Conservation (phyloP, 2,113 vertebrate species). For the Podarcis cretensis region DNA sequence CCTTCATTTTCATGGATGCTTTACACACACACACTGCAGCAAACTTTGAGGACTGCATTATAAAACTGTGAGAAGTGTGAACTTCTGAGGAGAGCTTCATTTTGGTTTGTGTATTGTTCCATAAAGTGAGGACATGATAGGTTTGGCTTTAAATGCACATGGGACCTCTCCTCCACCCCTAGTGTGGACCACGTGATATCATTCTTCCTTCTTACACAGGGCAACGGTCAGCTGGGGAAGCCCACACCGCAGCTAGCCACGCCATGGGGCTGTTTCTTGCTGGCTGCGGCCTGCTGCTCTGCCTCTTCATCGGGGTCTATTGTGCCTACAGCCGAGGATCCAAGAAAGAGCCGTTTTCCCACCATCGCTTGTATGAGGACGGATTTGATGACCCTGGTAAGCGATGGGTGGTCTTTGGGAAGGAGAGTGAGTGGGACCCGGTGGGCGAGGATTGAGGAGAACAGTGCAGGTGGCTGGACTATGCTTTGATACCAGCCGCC, state of each 20-base stretch:
- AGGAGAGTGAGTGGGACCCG: neutral
- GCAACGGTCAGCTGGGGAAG: neutral
- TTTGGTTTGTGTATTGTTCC: too few species aligned
- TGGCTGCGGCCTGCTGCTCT: constrained; percentile 33
- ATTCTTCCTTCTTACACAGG: neutral
- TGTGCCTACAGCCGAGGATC: constrained; percentile 38
- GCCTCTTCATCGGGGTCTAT: constrained; percentile 42
- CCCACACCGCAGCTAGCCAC: neutral
- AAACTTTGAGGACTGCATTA: too few species aligned
- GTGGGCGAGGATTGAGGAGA: neutral
- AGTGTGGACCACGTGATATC: neutral
- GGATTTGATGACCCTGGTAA: constrained; percentile 56
- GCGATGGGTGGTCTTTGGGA: neutral
- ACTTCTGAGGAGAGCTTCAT: too few species aligned
- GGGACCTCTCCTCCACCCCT: too few species aligned
- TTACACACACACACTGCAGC: too few species aligned
- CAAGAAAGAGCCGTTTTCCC: constrained; percentile 51
- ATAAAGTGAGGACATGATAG: neutral
- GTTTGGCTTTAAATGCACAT: too few species aligned
- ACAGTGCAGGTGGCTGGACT: too few species aligned
- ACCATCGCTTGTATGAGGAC: constrained; percentile 44
- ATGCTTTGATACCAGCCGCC: neutral
- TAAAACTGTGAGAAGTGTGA: too few species aligned
- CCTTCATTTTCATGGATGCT: too few species aligned
- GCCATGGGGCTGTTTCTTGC: constrained; percentile 39